Percentiles rank a stretch among this genome's conserved stretches.
Evolutionary conservation across 1,140 invertebrate species (phyloP).

Genomic region (Euglossa dilemma): DNA sequence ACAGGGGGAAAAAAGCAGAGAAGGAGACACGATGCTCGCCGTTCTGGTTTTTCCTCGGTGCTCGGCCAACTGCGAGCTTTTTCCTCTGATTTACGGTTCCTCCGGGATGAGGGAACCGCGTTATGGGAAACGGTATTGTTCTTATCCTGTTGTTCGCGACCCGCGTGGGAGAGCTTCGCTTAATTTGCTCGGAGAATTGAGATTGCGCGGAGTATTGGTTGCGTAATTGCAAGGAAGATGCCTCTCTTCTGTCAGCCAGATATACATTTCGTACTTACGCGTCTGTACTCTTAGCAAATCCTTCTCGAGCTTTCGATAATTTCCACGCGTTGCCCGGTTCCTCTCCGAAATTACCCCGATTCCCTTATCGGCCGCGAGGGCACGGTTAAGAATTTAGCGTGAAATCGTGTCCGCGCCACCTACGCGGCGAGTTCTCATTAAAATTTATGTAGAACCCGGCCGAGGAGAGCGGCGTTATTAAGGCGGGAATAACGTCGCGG

Average conservation of each 20-base stretch:
- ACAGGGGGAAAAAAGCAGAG: no score
- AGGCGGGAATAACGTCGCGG: constrained; percentile 12
- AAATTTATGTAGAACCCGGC: constrained; percentile 6
- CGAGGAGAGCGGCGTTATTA: constrained; percentile 16
- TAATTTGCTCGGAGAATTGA: constrained; percentile 13
- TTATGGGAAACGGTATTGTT: background rate
- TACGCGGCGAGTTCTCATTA: background rate
- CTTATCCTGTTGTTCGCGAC: constrained; percentile 1
- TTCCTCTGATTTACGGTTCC: background rate
- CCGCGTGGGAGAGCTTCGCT: background rate
- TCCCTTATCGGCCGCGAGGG: background rate
- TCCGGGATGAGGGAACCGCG: background rate
- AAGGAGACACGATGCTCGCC: background rate
- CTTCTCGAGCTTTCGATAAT: no score
- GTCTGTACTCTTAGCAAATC: background rate
- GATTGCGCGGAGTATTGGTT: constrained; percentile 26
- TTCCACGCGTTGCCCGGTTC: no score
- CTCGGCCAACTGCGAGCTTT: background rate
- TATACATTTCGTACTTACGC: background rate
- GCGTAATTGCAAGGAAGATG: background rate
- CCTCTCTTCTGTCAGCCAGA: background rate
- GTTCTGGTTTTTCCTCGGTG: background rate
- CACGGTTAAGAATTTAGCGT: background rate
- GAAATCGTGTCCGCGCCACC: background rate
- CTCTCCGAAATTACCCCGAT: background rate